phyloP scores from a whole-genome alignment of 2,113 vertebrate species.

The Athene noctua region DNA sequence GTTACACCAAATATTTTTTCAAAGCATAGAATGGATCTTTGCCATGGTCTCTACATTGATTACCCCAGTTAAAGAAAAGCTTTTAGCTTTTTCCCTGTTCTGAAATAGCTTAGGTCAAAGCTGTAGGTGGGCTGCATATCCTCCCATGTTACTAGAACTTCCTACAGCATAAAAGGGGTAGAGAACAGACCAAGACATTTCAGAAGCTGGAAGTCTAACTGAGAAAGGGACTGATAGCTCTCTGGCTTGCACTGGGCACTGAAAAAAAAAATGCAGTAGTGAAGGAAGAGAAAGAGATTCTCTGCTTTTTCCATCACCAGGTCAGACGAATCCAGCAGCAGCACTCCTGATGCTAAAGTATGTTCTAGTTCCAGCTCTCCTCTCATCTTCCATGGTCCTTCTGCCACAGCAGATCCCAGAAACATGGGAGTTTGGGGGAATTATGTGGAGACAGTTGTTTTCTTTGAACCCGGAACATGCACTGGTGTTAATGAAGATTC shows the following conservation, averaged over 20 bases:
- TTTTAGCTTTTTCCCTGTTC: neutral
- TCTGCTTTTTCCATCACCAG: neutral
- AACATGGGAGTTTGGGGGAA: neutral
- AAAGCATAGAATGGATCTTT: neutral
- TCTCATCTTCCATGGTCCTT: neutral
- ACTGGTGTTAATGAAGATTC: neutral
- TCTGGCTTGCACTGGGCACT: neutral
- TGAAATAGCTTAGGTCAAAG: neutral
- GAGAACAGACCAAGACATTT: neutral
- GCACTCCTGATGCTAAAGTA: neutral
- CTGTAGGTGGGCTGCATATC: neutral
- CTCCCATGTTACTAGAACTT: neutral
- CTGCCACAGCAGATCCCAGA: neutral
- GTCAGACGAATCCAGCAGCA: neutral
- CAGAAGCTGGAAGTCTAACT: neutral
- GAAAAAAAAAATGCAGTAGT: neutral
- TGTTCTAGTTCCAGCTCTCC: neutral
- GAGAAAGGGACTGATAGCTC: neutral
- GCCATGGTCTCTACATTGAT: neutral
- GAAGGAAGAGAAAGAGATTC: neutral
- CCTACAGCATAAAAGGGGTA: neutral
- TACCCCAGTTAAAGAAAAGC: neutral
- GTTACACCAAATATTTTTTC: neutral
- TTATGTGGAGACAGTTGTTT: neutral
- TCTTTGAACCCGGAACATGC: neutral